Percentiles rank a stretch among this genome's conserved stretches.
Evolutionary conservation across 2,888 invertebrate genomes (phyloP).

Genomic region (Malacosoma neustria): DNA sequence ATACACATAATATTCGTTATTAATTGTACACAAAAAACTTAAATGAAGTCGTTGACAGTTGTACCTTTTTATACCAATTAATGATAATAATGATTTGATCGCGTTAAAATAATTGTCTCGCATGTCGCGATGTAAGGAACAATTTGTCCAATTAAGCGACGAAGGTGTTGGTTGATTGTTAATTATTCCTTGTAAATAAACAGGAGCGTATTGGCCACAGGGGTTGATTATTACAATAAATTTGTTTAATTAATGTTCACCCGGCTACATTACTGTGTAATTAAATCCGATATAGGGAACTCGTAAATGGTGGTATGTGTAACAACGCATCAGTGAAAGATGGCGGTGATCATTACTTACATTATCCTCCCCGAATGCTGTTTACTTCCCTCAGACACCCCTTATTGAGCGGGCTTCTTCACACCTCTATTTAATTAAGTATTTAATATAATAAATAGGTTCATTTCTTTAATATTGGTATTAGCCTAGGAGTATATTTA

Average conservation of each 20-base stretch:
- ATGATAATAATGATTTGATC: conserved; percentile 21
- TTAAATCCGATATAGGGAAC: conserved; percentile 39
- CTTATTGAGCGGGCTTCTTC: conserved; percentile 15
- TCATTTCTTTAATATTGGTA: not conserved
- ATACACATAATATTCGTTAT: no score
- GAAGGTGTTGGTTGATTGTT: not conserved
- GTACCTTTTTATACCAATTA: conserved; percentile 18
- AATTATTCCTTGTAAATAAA: conserved; percentile 4
- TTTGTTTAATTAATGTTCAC: conserved; percentile 36
- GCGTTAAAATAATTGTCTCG: conserved; percentile 16
- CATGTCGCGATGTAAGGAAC: not conserved
- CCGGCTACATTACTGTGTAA: conserved; percentile 52
- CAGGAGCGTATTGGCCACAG: not conserved
- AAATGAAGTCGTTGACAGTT: no score
- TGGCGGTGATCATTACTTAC: conserved; percentile 59
- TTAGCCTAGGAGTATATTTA: not conserved
- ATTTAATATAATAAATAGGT: no score
- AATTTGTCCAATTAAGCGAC: not conserved
- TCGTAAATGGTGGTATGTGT: conserved; percentile 39
- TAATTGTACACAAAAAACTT: no score
- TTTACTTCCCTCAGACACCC: conserved; percentile 27
- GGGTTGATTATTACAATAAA: conserved; percentile 34
- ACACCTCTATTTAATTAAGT: conserved; percentile 35
- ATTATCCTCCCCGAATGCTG: conserved; percentile 42
- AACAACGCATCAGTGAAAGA: conserved; percentile 45